Percentiles rank a stretch among this genome's conserved stretches.
Evolutionary conservation across 2,797 vertebrate genomes (phyloP).

Genomic region (Glyptemys insculpta): DNA sequence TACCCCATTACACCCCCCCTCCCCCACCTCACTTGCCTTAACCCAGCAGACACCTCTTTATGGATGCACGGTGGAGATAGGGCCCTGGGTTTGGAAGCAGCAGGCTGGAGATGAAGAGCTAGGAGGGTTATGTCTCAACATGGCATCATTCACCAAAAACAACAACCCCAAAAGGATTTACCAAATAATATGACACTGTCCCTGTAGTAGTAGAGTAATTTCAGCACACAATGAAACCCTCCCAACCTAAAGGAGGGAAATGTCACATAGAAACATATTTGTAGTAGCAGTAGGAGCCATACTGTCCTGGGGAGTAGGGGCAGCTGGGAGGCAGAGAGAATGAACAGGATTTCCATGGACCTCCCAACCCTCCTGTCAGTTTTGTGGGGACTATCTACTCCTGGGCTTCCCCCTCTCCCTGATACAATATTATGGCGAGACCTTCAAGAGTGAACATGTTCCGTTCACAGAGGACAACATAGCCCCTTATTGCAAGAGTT

Average conservation of each 20-base stretch:
- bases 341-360: background rate
- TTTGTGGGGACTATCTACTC: rapidly evolving
- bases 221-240: background rate
- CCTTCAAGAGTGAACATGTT: background rate
- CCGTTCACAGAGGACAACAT: background rate
- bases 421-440: background rate
- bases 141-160: background rate
- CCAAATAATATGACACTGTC: background rate
- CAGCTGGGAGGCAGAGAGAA: background rate
- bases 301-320: background rate
- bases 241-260: background rate
- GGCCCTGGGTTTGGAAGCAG: rapidly evolving
- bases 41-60: background rate
- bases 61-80: background rate
- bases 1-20: background rate
- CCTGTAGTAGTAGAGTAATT: background rate
- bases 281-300: background rate
- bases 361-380: background rate
- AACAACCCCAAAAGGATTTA: background rate
- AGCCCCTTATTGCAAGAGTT: background rate
- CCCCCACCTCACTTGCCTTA: background rate
- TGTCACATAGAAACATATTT: background rate
- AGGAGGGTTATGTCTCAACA: background rate
- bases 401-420: background rate
- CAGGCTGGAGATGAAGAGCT: background rate